Conservation (phyloP, 2,797 vertebrate species). For the Tarsius wallacei region DNA sequence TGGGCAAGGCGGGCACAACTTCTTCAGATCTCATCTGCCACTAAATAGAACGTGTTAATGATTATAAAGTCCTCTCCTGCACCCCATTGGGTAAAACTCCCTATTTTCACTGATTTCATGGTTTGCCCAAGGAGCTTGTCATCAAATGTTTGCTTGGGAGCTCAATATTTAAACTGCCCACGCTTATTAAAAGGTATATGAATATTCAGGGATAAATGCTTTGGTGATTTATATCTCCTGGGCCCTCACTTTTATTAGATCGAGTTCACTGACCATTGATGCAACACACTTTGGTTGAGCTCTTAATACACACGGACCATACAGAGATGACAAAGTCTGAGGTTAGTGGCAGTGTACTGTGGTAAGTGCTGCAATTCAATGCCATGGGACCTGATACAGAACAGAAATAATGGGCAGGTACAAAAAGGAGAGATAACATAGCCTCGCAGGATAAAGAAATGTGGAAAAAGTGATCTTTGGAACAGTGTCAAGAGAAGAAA, state of each 20-base stretch:
- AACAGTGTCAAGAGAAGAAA: conserved; percentile 12
- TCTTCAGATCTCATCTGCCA: not conserved
- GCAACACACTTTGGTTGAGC: not conserved
- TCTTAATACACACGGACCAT: not conserved
- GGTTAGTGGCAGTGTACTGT: not conserved
- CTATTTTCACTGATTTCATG: not conserved
- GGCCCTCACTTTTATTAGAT: conserved; percentile 30
- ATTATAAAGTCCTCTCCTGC: not conserved
- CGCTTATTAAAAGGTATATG: not conserved
- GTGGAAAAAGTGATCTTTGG: not conserved
- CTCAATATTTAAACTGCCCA: conserved; percentile 40
- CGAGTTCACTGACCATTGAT: conserved; percentile 6
- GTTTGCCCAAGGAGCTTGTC: not conserved
- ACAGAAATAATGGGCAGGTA: not conserved
- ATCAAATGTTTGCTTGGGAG: conserved; percentile 44
- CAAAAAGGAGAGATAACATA: not conserved
- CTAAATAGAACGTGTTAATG: not conserved
- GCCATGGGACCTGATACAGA: not conserved
- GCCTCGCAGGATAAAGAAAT: not conserved
- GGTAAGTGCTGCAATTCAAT: not conserved
- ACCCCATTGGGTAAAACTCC: not conserved
- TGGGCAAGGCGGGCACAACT: not conserved
- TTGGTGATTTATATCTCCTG: conserved; percentile 9
- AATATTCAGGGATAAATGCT: not conserved
- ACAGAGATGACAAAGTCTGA: conserved; percentile 2